Conservation (phyloP, 2,888 invertebrate genomes). For the Apomyelois bistriatella region DNA sequence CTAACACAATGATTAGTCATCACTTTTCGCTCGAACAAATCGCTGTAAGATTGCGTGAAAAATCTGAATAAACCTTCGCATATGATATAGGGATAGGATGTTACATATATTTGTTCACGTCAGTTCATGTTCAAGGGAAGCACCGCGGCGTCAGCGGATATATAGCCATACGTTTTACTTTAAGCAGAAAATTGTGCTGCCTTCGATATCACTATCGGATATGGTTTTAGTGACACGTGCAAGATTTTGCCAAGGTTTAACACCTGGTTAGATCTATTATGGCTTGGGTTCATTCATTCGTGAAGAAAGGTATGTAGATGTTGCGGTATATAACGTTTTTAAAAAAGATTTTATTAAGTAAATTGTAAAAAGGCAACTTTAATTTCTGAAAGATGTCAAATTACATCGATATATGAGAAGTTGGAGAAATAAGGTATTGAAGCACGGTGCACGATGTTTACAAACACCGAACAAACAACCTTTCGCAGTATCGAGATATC, state of each 20-base stretch:
- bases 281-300: not conserved
- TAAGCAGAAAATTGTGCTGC: conserved; percentile 19
- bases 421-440: too few relatives aligned
- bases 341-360: not conserved
- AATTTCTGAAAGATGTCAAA: too few relatives aligned
- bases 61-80: conserved; percentile 27
- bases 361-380: too few relatives aligned
- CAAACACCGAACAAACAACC: too few relatives aligned
- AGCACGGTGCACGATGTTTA: too few relatives aligned
- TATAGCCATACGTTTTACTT: conserved; percentile 32
- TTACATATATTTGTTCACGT: conserved; percentile 24
- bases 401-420: too few relatives aligned
- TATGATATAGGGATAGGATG: conserved; percentile 13
- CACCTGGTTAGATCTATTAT: conserved; percentile 1
- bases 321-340: not conserved
- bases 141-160: conserved; percentile 33
- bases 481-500: too few relatives aligned
- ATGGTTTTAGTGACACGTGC: conserved; percentile 3
- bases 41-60: not conserved
- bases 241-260: conserved; percentile 2
- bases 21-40: not conserved
- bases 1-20: conserved; percentile 6
- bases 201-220: not conserved
- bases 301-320: not conserved
- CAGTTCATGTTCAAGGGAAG: conserved; percentile 25